Base-by-base conservation (phyloP, 2,113 vertebrate genomes). In the Microcebus griseorufus region DNA sequence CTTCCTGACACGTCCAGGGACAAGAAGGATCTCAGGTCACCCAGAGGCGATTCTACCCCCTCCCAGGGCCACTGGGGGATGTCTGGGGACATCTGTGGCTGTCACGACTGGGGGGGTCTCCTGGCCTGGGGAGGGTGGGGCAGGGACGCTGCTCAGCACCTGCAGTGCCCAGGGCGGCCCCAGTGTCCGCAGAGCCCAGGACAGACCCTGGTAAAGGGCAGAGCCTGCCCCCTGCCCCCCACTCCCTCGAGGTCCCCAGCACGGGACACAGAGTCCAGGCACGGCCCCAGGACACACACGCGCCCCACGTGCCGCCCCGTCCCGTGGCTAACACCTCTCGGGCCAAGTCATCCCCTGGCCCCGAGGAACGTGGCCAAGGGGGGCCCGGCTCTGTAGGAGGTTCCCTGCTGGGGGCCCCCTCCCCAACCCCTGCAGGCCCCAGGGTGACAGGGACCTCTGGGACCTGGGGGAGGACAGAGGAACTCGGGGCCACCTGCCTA, bases 241-340 rank as follows among this genome's bases (percentile, higher is more conserved):
- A 0, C n/a, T 11, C 85, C 79, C 29, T 17, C 1, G 0, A 62
- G 65, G 53, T 2, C 6, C 76, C 48, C 10, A 0, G 3, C 7
- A 4, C 4, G 27, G 88, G 51, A 25, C 69, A 18, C 9, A 1
- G 8, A 6, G 0, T 29, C 4, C 18, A 48, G 34, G 25, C 60
- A 16, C 9, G 23, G 42, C 58, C 32, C 22, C 32, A 69, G 6
- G 80, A 45, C 32, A 32, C n/a, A 29, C n/a, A 42, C 9, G 70
- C 10, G 11, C 37, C 70, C 60, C 60, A 51, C 29, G 1, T 53
- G 4, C 37, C 0, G 2, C 55, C 27, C 27, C 6, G 5, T 69
- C 84, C 3, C 0, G 2, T 79, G 93, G 73, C 93, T 95, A 73
- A 87, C 82, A 72, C 45, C 18, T 67, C 76, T 34, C 55, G 16